These are phyloP conservation scores for Ceratitis capitata DNA, from an alignment of 1,140 invertebrate species.

Conservation along the genomic window DNA sequence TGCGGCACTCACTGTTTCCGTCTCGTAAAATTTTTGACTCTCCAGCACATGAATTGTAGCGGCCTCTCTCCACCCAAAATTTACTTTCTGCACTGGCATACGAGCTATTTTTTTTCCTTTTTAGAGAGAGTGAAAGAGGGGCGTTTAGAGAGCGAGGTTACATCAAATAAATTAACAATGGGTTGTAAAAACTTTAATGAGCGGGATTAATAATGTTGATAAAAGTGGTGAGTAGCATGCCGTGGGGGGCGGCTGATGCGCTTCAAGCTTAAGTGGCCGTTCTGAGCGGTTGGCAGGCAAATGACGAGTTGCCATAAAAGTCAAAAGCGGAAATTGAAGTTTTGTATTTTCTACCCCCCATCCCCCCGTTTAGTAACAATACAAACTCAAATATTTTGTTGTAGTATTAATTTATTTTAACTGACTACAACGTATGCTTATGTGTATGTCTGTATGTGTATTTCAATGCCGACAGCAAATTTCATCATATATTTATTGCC, in stretches of 20 bases:
- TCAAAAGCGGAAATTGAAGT: constrained; percentile 9
- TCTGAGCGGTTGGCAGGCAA: neutral
- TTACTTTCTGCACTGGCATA: neutral
- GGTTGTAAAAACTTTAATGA: constrained; percentile 34
- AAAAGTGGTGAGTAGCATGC: neutral
- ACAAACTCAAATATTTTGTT: neutral
- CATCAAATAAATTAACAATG: constrained; percentile 27
- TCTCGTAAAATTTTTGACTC: constrained; percentile 6
- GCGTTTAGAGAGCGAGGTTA: no score
- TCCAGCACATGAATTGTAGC: neutral
- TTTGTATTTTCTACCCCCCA: no score
- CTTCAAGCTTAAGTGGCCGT: neutral
- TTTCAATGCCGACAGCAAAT: neutral
- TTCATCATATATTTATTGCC: neutral
- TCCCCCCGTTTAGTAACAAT: no score
- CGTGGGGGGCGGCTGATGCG: neutral
- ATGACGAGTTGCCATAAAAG: neutral
- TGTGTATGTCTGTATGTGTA: neutral
- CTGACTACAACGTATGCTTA: neutral
- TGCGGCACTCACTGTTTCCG: neutral
- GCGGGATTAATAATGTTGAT: constrained; percentile 12
- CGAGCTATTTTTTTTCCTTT: no score
- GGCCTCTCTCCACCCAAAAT: neutral
- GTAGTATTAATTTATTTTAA: constrained; percentile 13
- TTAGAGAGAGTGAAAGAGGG: no score